Percentiles rank a stretch among this genome's conserved stretches.
These are phyloP conservation scores for Sisyra terminalis DNA, from an alignment of 2,888 invertebrate genomes.

Conservation along the genomic window DNA sequence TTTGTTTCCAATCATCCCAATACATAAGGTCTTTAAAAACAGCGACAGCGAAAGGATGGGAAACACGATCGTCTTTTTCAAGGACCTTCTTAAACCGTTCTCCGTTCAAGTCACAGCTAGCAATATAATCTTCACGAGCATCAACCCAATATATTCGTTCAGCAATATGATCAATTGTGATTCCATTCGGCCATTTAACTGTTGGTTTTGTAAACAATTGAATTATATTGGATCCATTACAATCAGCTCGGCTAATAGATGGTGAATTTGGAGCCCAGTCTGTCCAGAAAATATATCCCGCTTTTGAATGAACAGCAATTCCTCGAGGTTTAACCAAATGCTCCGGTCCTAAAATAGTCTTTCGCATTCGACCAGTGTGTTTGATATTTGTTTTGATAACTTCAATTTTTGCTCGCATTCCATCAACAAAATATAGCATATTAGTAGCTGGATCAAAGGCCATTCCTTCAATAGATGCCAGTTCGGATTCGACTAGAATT, in stretches of 20 bases:
- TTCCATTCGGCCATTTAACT: slow-evolving; percentile 77
- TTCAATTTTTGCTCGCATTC: slow-evolving; percentile 61
- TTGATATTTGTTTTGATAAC: slow-evolving; percentile 52
- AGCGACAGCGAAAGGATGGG: slow-evolving; percentile 75
- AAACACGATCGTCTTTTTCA: slow-evolving; percentile 43
- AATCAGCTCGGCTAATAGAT: slow-evolving; percentile 58
- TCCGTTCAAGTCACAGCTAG: slow-evolving; percentile 58
- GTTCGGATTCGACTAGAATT: slow-evolving; percentile 52
- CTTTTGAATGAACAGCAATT: slow-evolving; percentile 67
- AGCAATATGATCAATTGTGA: slow-evolving; percentile 67
- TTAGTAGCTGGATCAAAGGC: slow-evolving; percentile 80
- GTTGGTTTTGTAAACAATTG: slow-evolving; percentile 44
- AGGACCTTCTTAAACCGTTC: slow-evolving; percentile 46
- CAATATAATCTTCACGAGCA: slow-evolving; percentile 66
- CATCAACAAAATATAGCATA: slow-evolving; percentile 77
- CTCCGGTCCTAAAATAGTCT: slow-evolving; percentile 52
- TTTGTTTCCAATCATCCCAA: slow-evolving; percentile 81
- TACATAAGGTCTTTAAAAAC: slow-evolving; percentile 73
- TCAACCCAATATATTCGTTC: slow-evolving; percentile 81
- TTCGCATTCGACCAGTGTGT: slow-evolving; percentile 52
- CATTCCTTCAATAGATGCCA: slow-evolving; percentile 76
- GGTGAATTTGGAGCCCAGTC: slow-evolving; percentile 73
- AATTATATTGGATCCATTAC: slow-evolving; percentile 57
- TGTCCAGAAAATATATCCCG: slow-evolving; percentile 73
- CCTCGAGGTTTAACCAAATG: slow-evolving; percentile 54